These are phyloP conservation scores for Caenorhabditis tropicalis DNA, from an alignment of 1,140 invertebrate genomes.

Conservation along the genomic window DNA sequence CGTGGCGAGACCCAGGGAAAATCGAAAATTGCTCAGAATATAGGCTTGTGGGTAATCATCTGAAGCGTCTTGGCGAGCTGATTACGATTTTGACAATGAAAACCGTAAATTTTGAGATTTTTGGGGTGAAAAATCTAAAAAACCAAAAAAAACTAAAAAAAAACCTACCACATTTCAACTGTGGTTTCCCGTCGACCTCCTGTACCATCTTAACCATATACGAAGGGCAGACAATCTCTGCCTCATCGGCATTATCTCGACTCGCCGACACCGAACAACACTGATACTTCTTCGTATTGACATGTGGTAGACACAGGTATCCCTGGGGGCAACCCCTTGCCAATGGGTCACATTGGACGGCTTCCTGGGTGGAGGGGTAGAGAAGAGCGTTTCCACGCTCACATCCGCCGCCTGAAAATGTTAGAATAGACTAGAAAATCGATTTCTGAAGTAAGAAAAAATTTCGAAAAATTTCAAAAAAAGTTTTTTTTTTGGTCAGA, in stretches of 20 bases:
- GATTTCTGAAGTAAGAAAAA: slow-evolving; percentile 26
- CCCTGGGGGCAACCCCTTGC: slow-evolving; percentile 44
- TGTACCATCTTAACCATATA: slow-evolving; percentile 9
- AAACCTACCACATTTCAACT: not conserved
- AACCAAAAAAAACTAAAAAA: not conserved
- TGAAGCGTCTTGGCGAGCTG: not conserved
- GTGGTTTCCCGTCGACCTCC: not conserved
- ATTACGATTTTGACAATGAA: not conserved
- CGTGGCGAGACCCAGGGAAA: too few species aligned
- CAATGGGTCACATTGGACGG: slow-evolving; percentile 48
- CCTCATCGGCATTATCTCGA: not conserved
- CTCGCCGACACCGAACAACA: not conserved
- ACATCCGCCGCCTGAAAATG: slow-evolving; percentile 31
- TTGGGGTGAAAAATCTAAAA: not conserved
- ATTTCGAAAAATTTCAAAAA: not conserved
- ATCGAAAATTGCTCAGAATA: not conserved
- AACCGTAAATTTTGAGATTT: not conserved
- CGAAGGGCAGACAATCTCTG: not conserved
- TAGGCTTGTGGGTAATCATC: not conserved
- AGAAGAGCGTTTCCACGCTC: slow-evolving; percentile 46
- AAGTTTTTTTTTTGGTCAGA: too few species aligned
- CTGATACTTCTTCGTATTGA: slow-evolving; percentile 32
- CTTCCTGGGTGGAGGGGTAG: slow-evolving; percentile 46
- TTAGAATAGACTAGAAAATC: not conserved
- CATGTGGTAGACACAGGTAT: slow-evolving; percentile 50